Evolutionary conservation across 2,113 vertebrate genomes (phyloP), one percentile per base, ranked within the genome.

Genomic region (Cyanoliseus patagonus): DNA sequence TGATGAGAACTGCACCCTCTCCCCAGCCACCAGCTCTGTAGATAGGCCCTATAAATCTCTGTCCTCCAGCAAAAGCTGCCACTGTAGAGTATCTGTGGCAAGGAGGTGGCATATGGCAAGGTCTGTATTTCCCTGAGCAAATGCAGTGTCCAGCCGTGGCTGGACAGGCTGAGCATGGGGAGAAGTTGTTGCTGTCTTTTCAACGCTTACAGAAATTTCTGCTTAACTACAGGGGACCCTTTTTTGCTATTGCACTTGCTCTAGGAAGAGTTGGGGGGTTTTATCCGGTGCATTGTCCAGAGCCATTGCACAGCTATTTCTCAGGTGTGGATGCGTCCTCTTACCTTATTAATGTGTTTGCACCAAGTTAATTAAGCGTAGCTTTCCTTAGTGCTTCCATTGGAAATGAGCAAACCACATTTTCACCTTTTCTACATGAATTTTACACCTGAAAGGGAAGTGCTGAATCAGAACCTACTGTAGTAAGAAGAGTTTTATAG

Each of bases 401-500:
- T 85, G 49, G 59, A 90, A 87, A 64, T 10, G n/a, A 83, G 51
- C 39, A 73, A 92, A 75, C 10, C 37, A 12, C 15, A 37, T 55
- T 68, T 92, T 47, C 31, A 19, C 23, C 8, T 76, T 82, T 88
- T 96, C 57, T 91, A 44, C 76, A 73, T 91, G 37, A 68, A 78
- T 83, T 94, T 90, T 84, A 84, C 55, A 94, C 72, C 86, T 93
- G 76, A 87, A 92, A 83, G 68, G 51, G 79, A 97, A 95, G 19
- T 90, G 78, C 94, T 94, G 77, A 95, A 86, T 97, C 96, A 91
- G 91, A 93, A 86, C 93, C 91, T 92, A 12, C 53, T 72, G 41
- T 59, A 55, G 28, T 69, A 47, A 88, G 91, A 91, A 86, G 88
- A 79, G 77, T 91, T 97, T 97, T 93, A 95, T 79, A 83, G 78